These are phyloP conservation scores for Trichoplusia ni DNA, from an alignment of 1,140 invertebrate genomes.

Conservation along the genomic window DNA sequence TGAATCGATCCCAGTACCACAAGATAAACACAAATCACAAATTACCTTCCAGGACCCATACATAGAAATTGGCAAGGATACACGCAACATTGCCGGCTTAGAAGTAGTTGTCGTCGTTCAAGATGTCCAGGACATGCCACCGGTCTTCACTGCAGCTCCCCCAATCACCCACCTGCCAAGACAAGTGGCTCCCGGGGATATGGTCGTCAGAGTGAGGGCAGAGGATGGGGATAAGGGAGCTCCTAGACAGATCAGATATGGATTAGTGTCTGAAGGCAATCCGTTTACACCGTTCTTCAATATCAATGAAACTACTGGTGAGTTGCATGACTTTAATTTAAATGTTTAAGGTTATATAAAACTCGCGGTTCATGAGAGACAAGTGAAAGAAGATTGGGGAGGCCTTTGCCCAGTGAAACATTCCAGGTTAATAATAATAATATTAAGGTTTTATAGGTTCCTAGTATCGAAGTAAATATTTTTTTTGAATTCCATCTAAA, in stretches of 20 bases:
- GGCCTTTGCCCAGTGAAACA: too few species aligned
- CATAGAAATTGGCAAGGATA: conserved; percentile 89
- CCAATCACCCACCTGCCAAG: conserved; percentile 88
- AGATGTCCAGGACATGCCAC: conserved; percentile 93
- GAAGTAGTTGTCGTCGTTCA: conserved; percentile 90
- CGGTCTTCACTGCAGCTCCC: conserved; percentile 90
- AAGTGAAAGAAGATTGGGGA: too few species aligned
- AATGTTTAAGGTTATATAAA: not conserved
- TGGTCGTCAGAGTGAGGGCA: conserved; percentile 89
- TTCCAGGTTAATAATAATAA: too few species aligned
- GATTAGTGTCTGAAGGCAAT: conserved; percentile 90
- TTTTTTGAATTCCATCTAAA: too few species aligned
- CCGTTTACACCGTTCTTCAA: conserved; percentile 92
- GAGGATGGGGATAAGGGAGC: conserved; percentile 94
- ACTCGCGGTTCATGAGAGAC: too few species aligned
- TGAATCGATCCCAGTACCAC: too few species aligned
- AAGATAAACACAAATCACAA: too few species aligned
- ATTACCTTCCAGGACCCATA: conserved; percentile 88
- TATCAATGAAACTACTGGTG: conserved; percentile 91
- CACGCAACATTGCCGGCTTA: conserved; percentile 91
- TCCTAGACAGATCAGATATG: conserved; percentile 91
- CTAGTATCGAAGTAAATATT: too few species aligned
- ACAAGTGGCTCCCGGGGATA: conserved; percentile 84
- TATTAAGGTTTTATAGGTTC: too few species aligned
- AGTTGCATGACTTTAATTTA: conserved; percentile 35